phyloP scores from a whole-genome alignment of 1,140 invertebrate species.

The Drosophila parabipectinata region DNA sequence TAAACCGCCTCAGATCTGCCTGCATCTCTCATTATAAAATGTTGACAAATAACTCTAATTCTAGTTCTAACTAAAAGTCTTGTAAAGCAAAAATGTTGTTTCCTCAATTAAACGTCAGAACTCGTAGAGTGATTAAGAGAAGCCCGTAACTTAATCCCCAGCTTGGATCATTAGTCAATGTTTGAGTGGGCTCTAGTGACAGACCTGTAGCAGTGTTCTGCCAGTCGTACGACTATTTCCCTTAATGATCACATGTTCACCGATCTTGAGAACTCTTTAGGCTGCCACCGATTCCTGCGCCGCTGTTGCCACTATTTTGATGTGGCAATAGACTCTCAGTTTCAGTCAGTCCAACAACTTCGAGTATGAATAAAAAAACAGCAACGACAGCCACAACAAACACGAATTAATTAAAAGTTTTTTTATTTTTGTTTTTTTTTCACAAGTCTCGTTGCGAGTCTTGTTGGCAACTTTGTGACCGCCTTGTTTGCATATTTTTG shows the following conservation, averaged over 20 bases:
- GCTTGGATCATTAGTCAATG: conserved; percentile 43
- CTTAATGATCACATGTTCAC: conserved; percentile 51
- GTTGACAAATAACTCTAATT: neutral
- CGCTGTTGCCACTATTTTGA: conserved; percentile 24
- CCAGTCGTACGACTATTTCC: conserved; percentile 19
- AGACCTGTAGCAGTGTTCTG: conserved; percentile 14
- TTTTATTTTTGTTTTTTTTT: conserved; percentile 36
- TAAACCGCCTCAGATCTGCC: neutral
- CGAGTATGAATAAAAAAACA: conserved; percentile 20
- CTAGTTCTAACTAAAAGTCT: neutral
- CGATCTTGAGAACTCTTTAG: conserved; percentile 35
- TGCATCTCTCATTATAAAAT: neutral
- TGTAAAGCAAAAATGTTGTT: conserved; percentile 6
- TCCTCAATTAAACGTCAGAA: conserved; percentile 18
- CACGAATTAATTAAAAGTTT: conserved; percentile 78
- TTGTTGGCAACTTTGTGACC: conserved; percentile 62
- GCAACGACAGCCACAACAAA: conserved; percentile 34
- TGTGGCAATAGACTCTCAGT: conserved; percentile 60
- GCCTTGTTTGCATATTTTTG: conserved; percentile 76
- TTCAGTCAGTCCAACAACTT: conserved; percentile 40
- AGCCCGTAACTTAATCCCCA: conserved; percentile 5
- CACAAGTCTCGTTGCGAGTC: conserved; percentile 45
- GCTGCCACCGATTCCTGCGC: conserved; percentile 34
- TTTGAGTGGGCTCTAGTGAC: conserved; percentile 10
- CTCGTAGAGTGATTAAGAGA: conserved; percentile 18